Percentiles rank a stretch among this genome's conserved stretches.
phyloP scores from a whole-genome alignment of 2,888 invertebrate species.

The Linnaemya tessellans region DNA sequence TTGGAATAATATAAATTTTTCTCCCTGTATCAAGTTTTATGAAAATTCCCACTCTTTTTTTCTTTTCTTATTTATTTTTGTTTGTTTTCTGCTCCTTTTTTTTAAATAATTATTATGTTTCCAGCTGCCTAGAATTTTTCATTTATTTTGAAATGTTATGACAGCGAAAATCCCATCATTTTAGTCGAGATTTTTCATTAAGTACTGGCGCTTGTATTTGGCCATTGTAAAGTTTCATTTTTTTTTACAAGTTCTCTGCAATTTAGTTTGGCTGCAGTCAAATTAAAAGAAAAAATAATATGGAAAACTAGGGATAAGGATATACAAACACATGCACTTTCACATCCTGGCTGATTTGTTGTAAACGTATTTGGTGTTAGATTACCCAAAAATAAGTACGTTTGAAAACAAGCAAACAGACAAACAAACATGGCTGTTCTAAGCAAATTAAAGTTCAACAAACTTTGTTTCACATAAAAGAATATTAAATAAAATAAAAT shows the following conservation, averaged over 20 bases:
- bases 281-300: slow-evolving; percentile 14
- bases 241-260: background rate
- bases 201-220: slow-evolving; percentile 42
- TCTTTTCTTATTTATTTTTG: slow-evolving; percentile 15
- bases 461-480: background rate
- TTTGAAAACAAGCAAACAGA: slow-evolving; percentile 20
- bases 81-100: slow-evolving; percentile 30
- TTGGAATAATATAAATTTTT: too few species aligned
- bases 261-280: slow-evolving; percentile 22
- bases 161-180: slow-evolving; percentile 66
- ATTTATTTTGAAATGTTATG: slow-evolving; percentile 68
- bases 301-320: too few species aligned
- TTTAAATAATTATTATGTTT: slow-evolving; percentile 34
- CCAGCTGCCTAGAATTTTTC: slow-evolving; percentile 44
- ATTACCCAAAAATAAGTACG: slow-evolving; percentile 39
- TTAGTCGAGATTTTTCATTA: slow-evolving; percentile 62
- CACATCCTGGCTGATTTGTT: slow-evolving; percentile 47
- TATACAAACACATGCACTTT: too few species aligned
- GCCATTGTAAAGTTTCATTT: slow-evolving; percentile 46
- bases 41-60: background rate
- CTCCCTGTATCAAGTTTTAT: background rate
- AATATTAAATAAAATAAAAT: too few species aligned
- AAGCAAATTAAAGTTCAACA: slow-evolving; percentile 51
- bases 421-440: background rate
- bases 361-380: slow-evolving; percentile 38